Evolutionary conservation across 2,113 vertebrate genomes (phyloP), one percentile per base, ranked within the genome.

Genomic region (Perca fluviatilis): DNA sequence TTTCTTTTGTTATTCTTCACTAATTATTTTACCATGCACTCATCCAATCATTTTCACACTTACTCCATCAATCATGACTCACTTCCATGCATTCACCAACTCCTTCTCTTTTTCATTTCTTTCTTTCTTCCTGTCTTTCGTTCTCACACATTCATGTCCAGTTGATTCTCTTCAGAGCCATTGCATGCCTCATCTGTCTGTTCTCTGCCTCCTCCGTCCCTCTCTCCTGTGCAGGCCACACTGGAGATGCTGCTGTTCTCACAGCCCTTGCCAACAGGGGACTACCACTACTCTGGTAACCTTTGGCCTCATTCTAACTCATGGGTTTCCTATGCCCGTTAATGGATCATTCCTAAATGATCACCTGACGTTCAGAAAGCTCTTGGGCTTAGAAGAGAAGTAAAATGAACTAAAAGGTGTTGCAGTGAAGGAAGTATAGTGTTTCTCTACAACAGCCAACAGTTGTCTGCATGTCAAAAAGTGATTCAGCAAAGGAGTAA

Each of bases 281-380:
- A 93, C 90, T 95, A 95, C 88, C 95, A 95, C 76, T 95, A 96
- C 86, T 89, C 93, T 60, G 95, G 95, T 96, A 94, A 91, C 76
- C 75, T 72, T 40, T 69, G 36, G 54, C 63, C 56, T 76, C 60
- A 6, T 40, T 6, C 27, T 21, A 43, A 6, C 14, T 49, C 5
- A 47, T 51, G 13, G 6, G 1, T 40, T 73, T 15, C 54, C 21
- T 4, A 5, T 33, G 12, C 0, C 19, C 3, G 21, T 9, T 58
- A 14, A 30, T 33, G 16, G 25, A 67, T 25, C 0, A 27, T 27
- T 61, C 2, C 19, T 49, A 25, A 50, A 30, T 3, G 0, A 11
- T 57, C 21, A n/a, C 6, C 16, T 33, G 13, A 23, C 53, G 18
- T 60, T 61, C 30, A 30, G 14, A 16, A 18, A 14, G 18, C 18